Percentiles rank a stretch among this genome's conserved stretches.
These are phyloP conservation scores for Eristalinus aeneus DNA, from an alignment of 2,888 invertebrate species.

Conservation along the genomic window DNA sequence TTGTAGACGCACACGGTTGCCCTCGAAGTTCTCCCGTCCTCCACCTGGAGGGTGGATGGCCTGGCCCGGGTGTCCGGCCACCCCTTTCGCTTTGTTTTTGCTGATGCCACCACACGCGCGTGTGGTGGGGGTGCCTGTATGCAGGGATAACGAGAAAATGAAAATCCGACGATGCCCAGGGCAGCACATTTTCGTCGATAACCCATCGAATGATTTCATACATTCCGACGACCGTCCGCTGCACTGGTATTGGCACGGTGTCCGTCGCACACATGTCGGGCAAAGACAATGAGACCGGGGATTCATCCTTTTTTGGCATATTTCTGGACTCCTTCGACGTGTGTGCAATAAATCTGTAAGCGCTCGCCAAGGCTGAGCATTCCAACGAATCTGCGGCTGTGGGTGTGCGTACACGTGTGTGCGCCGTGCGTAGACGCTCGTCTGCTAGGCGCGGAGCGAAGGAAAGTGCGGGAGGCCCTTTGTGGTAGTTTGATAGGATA, in stretches of 20 bases:
- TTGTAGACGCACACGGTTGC: slow-evolving; percentile 64
- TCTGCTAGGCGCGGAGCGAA: background rate
- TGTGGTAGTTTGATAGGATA: slow-evolving; percentile 58
- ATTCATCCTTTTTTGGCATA: slow-evolving; percentile 25
- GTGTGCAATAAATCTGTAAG: slow-evolving; percentile 32
- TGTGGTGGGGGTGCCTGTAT: slow-evolving; percentile 45
- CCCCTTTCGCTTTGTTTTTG: slow-evolving; percentile 54
- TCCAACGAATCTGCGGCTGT: slow-evolving; percentile 16
- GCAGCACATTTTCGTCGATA: slow-evolving; percentile 35
- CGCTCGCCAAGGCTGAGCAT: slow-evolving; percentile 1
- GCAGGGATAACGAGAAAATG: slow-evolving; percentile 39
- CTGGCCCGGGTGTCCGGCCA: slow-evolving; percentile 17
- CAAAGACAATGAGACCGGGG: slow-evolving; percentile 13
- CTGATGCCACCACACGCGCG: slow-evolving; percentile 47
- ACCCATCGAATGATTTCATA: slow-evolving; percentile 37
- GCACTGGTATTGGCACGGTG: background rate
- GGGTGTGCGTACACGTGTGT: background rate
- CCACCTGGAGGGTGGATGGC: slow-evolving; percentile 7
- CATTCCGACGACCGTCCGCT: background rate
- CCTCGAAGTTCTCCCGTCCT: background rate
- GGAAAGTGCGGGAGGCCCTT: slow-evolving; percentile 14
- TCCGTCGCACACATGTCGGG: background rate
- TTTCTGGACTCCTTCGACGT: slow-evolving; percentile 32
- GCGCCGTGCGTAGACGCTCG: background rate
- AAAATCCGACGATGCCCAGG: slow-evolving; percentile 40